A percentile compares a stretch with the other conserved stretches of the same genome.
Conservation (phyloP, 2,888 invertebrate species). For the Epirrita christyi region DNA sequence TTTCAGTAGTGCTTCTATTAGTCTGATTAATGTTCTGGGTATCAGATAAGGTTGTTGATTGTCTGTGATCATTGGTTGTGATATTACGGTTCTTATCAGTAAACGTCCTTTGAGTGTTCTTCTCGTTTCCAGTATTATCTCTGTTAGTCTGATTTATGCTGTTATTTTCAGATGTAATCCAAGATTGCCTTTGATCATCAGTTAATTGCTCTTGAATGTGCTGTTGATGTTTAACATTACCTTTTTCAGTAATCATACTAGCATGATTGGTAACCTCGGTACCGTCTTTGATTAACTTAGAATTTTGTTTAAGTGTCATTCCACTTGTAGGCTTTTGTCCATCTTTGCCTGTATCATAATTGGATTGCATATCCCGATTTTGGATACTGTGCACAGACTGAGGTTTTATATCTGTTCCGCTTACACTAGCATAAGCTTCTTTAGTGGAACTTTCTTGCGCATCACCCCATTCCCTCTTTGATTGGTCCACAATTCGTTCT, state of each 20-base stretch:
- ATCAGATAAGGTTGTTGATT: slow-evolving; percentile 40
- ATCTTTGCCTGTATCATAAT: slow-evolving; percentile 83
- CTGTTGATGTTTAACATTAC: slow-evolving; percentile 67
- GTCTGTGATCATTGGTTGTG: slow-evolving; percentile 40
- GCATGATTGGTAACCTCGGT: slow-evolving; percentile 69
- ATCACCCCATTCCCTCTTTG: slow-evolving; percentile 85
- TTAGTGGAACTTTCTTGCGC: slow-evolving; percentile 73
- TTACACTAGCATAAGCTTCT: slow-evolving; percentile 81
- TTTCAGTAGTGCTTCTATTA: slow-evolving; percentile 38
- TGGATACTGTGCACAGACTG: slow-evolving; percentile 82
- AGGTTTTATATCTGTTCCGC: slow-evolving; percentile 85
- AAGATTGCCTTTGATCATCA: slow-evolving; percentile 41
- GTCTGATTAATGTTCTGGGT: slow-evolving; percentile 19
- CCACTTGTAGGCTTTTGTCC: slow-evolving; percentile 74
- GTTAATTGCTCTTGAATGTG: slow-evolving; percentile 60
- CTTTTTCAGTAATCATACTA: slow-evolving; percentile 71
- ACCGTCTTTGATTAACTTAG: slow-evolving; percentile 72
- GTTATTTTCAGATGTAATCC: slow-evolving; percentile 36
- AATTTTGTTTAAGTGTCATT: slow-evolving; percentile 68
- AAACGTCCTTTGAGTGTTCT: slow-evolving; percentile 34
- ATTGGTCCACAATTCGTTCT: slow-evolving; percentile 85
- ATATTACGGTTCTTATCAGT: slow-evolving; percentile 36
- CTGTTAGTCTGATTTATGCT: slow-evolving; percentile 30
- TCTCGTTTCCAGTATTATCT: slow-evolving; percentile 36
- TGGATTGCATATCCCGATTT: slow-evolving; percentile 81